Evolutionary conservation across 2,888 invertebrate species (phyloP).

Genomic region (Octodonta nipae): DNA sequence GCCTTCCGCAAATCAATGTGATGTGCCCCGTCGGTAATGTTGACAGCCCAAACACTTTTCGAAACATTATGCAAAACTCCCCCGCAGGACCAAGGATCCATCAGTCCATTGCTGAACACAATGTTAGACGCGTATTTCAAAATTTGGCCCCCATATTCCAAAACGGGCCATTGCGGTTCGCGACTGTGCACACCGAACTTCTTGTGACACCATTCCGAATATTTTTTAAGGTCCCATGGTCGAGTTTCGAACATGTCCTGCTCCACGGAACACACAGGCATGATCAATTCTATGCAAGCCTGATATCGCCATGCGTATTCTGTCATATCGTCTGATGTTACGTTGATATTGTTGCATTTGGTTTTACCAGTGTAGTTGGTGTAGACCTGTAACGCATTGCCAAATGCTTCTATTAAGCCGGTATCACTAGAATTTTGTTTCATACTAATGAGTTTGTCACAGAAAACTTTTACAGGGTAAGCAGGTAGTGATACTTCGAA

Average conservation of each 20-base stretch:
- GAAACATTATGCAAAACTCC: constrained; percentile 61
- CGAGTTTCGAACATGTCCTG: constrained; percentile 72
- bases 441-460: constrained; percentile 35
- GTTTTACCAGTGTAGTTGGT: constrained; percentile 66
- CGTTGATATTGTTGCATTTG: constrained; percentile 54
- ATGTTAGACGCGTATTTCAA: constrained; percentile 56
- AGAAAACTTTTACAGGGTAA: constrained; percentile 61
- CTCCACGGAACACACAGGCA: constrained; percentile 70
- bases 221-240: constrained; percentile 59
- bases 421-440: constrained; percentile 24
- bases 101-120: constrained; percentile 69
- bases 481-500: constrained; percentile 76
- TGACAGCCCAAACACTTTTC: constrained; percentile 49
- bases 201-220: constrained; percentile 52
- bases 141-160: constrained; percentile 69
- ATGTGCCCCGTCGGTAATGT: constrained; percentile 73
- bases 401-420: constrained; percentile 47
- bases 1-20: constrained; percentile 66
- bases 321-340: constrained; percentile 47
- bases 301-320: constrained; percentile 71
- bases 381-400: constrained; percentile 58
- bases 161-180: constrained; percentile 43
- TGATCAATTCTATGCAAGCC: constrained; percentile 92
- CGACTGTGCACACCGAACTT: constrained; percentile 50
- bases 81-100: constrained; percentile 81